A percentile compares a stretch with the other conserved stretches of the same genome.
These are phyloP conservation scores for Lasioglossum pauxillum DNA, from an alignment of 2,888 invertebrate species.

Conservation along the genomic window DNA sequence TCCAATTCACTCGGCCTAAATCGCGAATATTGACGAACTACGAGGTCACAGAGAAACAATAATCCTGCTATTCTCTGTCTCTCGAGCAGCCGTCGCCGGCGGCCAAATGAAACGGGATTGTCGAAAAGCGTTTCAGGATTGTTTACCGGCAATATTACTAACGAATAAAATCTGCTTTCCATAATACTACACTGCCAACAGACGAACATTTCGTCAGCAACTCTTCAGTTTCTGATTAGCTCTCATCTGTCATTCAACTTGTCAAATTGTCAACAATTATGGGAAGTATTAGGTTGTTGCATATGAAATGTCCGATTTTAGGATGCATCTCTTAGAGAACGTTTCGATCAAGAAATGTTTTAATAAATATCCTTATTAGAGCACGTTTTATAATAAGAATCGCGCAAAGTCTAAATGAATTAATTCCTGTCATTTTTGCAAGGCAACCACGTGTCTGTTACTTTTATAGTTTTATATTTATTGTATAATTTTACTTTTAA, in stretches of 20 bases:
- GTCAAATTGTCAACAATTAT: not conserved
- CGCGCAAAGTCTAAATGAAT: too few species aligned
- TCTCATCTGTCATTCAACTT: not conserved
- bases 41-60: conserved; percentile 26
- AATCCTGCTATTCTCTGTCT: conserved; percentile 12
- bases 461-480: too few species aligned
- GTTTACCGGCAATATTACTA: not conserved
- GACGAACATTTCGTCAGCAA: not conserved
- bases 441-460: too few species aligned
- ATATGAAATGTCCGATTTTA: too few species aligned
- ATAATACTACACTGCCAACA: not conserved
- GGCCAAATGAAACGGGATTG: conserved; percentile 2
- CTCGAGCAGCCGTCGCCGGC: not conserved
- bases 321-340: too few species aligned
- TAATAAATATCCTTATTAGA: too few species aligned
- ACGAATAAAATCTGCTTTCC: not conserved
- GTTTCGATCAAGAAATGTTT: too few species aligned
- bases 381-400: too few species aligned
- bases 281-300: too few species aligned
- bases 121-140: not conserved
- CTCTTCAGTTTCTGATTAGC: not conserved
- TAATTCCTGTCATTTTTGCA: too few species aligned
- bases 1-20: conserved; percentile 21
- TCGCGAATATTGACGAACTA: conserved; percentile 34
- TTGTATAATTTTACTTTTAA: too few species aligned